Base-by-base conservation (phyloP, 2,888 invertebrate genomes). In the Melipona bicolor region DNA sequence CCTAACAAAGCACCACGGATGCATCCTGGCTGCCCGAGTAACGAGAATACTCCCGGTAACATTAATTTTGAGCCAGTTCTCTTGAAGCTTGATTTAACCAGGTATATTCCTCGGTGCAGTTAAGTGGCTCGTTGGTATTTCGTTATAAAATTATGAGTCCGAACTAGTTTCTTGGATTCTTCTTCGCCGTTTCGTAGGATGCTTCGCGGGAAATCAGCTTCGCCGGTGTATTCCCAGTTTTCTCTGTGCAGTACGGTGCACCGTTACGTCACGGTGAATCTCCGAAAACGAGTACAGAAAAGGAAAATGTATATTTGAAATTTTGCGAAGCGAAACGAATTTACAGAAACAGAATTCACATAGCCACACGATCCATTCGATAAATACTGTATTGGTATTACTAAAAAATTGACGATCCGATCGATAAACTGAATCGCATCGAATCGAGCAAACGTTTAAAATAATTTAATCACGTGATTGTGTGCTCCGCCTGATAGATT, bases 31-130 rank as follows among this genome's bases (percentile, higher is more conserved):
- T 36, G 19, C 0, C 21, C 19, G 50, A 24, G 52, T 52, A 21
- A 68, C 70, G 36, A 32, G 61, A 36, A 24, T 24, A 24, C 19
- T 21, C 36, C 68, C 27, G 32, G 71, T 76, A 82, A 77, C 86
- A 82, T 89, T 83, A 86, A 88, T 88, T 88, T 88, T 27, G 49
- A 73, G 67, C 9, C 54, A n/a, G 52, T 73, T 64, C 54, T 4
- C 68, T 77, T 75, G 72, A 80, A 81, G 72, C 79, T 62, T 73
- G 81, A 77, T 84, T 85, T 79, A 88, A 52, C 67, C 43, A 19
- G 52, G 71, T 56, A 65, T 69, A 80, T 85, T 83, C 67, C 50
- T n/a, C n/a, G 24, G 52, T 50, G 32, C 68, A 80, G 80, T 79
- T 81, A 88, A 85, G 43, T 81, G 74, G 74, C 80, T 61, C 61